Base-by-base conservation (phyloP, 92 coral and sea anemone genomes). In the Porites lobata region DNA sequence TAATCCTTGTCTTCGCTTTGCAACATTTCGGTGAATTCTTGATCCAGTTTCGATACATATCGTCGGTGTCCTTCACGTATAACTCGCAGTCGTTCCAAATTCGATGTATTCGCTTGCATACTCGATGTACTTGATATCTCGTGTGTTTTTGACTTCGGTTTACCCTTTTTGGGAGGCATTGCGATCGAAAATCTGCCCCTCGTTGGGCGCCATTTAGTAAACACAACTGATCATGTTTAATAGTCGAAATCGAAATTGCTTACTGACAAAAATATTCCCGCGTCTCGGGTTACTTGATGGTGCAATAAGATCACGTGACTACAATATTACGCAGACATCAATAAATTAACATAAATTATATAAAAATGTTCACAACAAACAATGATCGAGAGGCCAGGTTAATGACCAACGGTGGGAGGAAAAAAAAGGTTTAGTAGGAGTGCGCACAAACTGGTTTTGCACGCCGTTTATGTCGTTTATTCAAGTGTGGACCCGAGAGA, bases 161-260 rank as follows among this genome's bases (percentile, higher is more conserved):
- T 73, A 21, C 21, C 52, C 9, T 20, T 29, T n/a, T 73, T 51
- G 7, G 26, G 1, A 24, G 58, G 18, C 59, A 19, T 73, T 29
- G 14, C 21, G 13, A 51, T 73, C 61, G 58, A 4, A 13, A 54
- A 18, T 50, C 78, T 18, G 78, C 78, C 38, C 78, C 78, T 52
- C 78, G 78, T 73, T 73, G 78, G 62, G 78, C 78, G 62, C 78
- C 78, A 73, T 50, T n/a, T 73, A 8, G 8, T 51, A 50, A 73
- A 50, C 32, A 14, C 50, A 53, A 53, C 57, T 53, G 57, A 10
- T 7, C 57, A 53, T 53, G 57, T 53, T 53, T 53, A 53, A 7
- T 53, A 7, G 57, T 53, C 57, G 57, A 53, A 7, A 7, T 7
- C 57, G 11, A 53, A 10, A 53, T 0, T 53, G 57, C 57, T 10